Base-by-base conservation (phyloP, 2,888 invertebrate genomes). In the Mimas tiliae region DNA sequence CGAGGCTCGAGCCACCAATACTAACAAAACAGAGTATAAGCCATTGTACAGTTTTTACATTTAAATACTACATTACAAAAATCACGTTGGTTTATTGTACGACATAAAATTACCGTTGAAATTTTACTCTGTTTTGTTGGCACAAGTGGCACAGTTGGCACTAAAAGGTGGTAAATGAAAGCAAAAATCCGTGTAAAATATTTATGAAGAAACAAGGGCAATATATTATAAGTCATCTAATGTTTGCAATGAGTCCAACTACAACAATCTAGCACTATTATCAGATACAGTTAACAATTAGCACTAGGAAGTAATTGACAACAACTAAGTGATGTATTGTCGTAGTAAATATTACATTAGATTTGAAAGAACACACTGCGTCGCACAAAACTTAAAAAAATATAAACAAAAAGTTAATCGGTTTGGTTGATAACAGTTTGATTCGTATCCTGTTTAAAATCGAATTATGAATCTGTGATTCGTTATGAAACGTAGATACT, bases 151-250 rank as follows among this genome's bases (percentile, higher is more conserved):
- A 27, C 6, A 16, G 42, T n/a, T n/a, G n/a, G n/a, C n/a, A n/a
- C n/a, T n/a, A n/a, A n/a, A 47, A 58, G 47, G 55, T 51, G 19
- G 47, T 27, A 70, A 85, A 81, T 77, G 72, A 85, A 74, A 85
- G 51, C 76, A 69, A 34, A 70, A 62, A 64, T 86, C 85, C 78
- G 84, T 91, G 89, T 91, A 91, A 92, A 92, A 89, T 91, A 89
- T 92, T 91, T 91, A 90, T 94, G 86, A 95, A 95, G 88, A 94
- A 93, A 92, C 91, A 90, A 89, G 87, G 84, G 89, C 85, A 90
- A 92, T 90, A 93, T 91, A 88, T 89, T 90, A 90, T 87, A 91
- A 85, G 87, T 85, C 86, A 89, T 91, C 87, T 90, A 90, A 85
- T 87, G 91, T 86, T 90, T 80, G 84, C 86, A 87, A 86, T 87